Percentiles rank a stretch among this genome's conserved stretches.
These are phyloP conservation scores for Perca fluviatilis DNA, from an alignment of 2,113 vertebrate species.

Conservation along the genomic window DNA sequence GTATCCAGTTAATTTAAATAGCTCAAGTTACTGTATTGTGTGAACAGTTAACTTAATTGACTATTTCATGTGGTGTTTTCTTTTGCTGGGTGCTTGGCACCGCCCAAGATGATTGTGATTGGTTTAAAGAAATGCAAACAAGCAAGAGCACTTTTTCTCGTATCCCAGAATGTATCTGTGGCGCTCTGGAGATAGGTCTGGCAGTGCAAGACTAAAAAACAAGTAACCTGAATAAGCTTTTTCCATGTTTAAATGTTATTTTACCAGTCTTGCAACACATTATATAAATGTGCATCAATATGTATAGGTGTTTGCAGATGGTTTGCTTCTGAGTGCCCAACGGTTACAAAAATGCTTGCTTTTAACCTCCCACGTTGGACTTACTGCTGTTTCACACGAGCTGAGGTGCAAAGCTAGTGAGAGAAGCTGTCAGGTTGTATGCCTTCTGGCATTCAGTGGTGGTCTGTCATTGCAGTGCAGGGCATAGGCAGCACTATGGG, in stretches of 20 bases:
- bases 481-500: neutral
- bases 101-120: too few species aligned
- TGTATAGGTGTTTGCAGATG: conserved; percentile 23
- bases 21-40: too few species aligned
- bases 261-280: neutral
- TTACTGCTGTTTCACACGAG: conserved; percentile 51
- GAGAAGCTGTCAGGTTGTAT: conserved; percentile 51
- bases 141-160: too few species aligned
- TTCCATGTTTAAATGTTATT: neutral
- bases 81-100: too few species aligned
- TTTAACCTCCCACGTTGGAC: conserved; percentile 55
- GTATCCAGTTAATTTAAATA: too few species aligned
- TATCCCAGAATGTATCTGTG: too few species aligned
- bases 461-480: conserved; percentile 34
- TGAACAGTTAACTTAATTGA: neutral
- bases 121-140: too few species aligned
- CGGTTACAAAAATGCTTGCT: conserved; percentile 33
- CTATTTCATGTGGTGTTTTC: neutral
- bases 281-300: neutral
- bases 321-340: conserved; percentile 26
- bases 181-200: too few species aligned
- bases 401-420: conserved; percentile 57
- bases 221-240: neutral
- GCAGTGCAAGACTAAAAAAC: too few species aligned
- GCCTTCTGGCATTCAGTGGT: conserved; percentile 49